Percentiles rank a stretch among this genome's conserved stretches.
Evolutionary conservation across 2,888 invertebrate genomes (phyloP).

Genomic region (Chirona hameri): DNA sequence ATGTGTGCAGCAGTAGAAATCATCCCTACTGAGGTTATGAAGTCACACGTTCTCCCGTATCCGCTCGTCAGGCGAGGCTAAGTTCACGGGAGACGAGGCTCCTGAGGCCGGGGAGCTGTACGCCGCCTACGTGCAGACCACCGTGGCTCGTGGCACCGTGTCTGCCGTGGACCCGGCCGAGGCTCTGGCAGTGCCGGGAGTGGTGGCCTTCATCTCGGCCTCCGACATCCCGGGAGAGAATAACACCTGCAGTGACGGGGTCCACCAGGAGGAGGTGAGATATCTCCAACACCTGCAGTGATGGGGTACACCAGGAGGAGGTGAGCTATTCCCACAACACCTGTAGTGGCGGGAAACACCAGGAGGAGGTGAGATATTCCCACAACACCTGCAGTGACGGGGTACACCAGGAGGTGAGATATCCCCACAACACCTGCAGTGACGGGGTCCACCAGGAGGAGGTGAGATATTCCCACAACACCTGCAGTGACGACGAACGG

Average conservation of each 20-base stretch:
- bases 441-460: too few species aligned
- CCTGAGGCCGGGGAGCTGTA: constrained; percentile 62
- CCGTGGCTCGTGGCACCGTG: constrained; percentile 57
- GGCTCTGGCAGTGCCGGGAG: constrained; percentile 54
- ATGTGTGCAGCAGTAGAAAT: too few species aligned
- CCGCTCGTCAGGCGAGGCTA: constrained; percentile 61
- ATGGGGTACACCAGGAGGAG: constrained; percentile 5
- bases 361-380: too few species aligned
- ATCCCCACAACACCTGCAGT: too few species aligned
- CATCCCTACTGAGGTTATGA: too few species aligned
- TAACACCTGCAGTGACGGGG: constrained; percentile 43
- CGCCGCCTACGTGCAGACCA: constrained; percentile 65
- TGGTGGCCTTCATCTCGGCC: constrained; percentile 44
- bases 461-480: constrained; percentile 39
- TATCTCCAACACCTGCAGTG: too few species aligned
- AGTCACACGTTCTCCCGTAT: too few species aligned
- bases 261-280: neutral
- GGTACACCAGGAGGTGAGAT: neutral
- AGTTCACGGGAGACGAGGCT: constrained; percentile 71
- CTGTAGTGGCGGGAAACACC: too few species aligned
- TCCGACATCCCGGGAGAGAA: constrained; percentile 46
- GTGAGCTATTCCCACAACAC: neutral
- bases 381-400: too few species aligned
- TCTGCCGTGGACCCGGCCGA: constrained; percentile 59
- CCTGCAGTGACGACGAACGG: constrained; percentile 44